Base-by-base conservation (phyloP, 2,797 vertebrate species). In the Champsocephalus esox region DNA sequence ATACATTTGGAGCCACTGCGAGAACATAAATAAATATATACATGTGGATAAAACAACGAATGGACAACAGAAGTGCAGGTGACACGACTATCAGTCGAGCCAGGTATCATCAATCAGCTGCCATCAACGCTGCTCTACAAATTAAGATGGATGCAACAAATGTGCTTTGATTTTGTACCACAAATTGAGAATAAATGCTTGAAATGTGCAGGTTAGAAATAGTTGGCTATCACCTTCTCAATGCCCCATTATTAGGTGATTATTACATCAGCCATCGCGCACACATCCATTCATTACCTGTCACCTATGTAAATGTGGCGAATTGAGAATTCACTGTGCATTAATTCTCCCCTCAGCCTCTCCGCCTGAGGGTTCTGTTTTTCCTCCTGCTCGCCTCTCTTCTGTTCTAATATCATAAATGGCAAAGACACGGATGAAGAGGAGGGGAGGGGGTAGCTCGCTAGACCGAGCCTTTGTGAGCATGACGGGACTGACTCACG, bases 391-490 rank as follows among this genome's bases (percentile, higher is more conserved):
- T 73, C 32, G 24, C 17, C 76, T 81, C 60, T 61, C 65, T 64
- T 84, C 77, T 70, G 67, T 57, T 81, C 77, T 75, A 66, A 85
- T 86, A 87, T 87, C 77, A 77, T 76, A 69, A 87, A 88, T 75
- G 79, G 73, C 75, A 77, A 55, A 73, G 76, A 79, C 70, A 62
- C 17, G 41, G 34, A 59, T 52, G 59, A 71, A 64, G 64, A 60
- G 55, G 59, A 64, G 32, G 3, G 66, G 82, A 64, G 67, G 76
- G 55, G 28, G 78, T 79, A 71, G 87, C 77, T 84, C 46, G 62
- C 87, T 87, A 86, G 83, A 79, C 87, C 61, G 71, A 86, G 84
- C 64, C 81, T 92, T 85, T 85, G 83, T 83, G 79, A 90, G 86
- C 79, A 54, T 70, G 83, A 86, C 65, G 71, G 79, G 75, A 71